Evolutionary conservation across 1,140 invertebrate species (phyloP), one percentile per base, ranked within the genome.

Genomic region (Drosophila aff.): DNA sequence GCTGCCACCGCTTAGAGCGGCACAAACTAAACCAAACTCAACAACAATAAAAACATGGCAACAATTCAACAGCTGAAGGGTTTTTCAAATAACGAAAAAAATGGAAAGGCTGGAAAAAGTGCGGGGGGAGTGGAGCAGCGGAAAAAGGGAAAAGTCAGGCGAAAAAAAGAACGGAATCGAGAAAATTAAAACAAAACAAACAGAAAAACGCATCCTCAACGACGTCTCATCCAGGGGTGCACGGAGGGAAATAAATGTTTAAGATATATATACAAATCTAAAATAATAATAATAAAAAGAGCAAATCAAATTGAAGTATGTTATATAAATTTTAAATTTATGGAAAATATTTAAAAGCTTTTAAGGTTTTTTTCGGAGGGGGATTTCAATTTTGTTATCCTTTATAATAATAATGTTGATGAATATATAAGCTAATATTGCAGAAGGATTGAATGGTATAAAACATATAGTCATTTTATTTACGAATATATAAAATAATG

Each of bases 101-200:
- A 84, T 46, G 44, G 36, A 33, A 52, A 41, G 38, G 38, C 44
- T 44, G 26, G 49, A 64, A 68, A 69, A 55, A 53, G 50, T 36
- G 33, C n/a, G 74, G 47, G 41, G 50, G 61, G 67, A 69, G 63
- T 78, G 72, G 10, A 4, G 73, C 66, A 26, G 49, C 49, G 75
- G 63, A 63, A 77, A 82, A 87, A 62, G 59, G 71, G 33, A 73
- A 81, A 75, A 71, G 64, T 71, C 67, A 65, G 66, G 66, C 57
- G 49, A 64, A 52, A 52, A 77, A 77, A 72, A 77, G 63, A 66
- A 58, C 26, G 15, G 53, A 82, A 81, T 89, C 89, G 81, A 89
- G 89, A 91, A 91, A 91, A 91, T 91, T 89, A 91, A 91, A 91
- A 91, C 90, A 91, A 91, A 91, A 91, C 89, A 91, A 91, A 91